These are phyloP conservation scores for Phycodurus eques DNA, from an alignment of 2,113 vertebrate species.

Conservation along the genomic window DNA sequence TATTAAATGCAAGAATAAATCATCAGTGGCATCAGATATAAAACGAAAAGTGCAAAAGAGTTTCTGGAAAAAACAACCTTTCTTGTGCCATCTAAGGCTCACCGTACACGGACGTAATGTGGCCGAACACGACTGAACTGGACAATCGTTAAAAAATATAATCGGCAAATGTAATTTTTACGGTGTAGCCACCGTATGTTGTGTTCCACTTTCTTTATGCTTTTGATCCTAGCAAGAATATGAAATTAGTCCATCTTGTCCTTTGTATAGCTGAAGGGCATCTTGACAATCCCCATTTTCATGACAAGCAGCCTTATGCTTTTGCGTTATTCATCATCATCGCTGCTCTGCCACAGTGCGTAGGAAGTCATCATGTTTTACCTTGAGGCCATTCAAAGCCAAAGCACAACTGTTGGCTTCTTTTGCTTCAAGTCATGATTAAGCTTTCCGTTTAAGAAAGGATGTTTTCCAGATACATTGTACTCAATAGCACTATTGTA, in stretches of 20 bases:
- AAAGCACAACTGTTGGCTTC: conserved; percentile 4
- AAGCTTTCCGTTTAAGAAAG: conserved; percentile 8
- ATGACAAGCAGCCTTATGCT: conserved; percentile 62
- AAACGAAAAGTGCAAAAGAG: too few relatives aligned
- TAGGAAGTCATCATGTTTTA: conserved; percentile 21
- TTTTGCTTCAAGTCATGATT: conserved; percentile 1
- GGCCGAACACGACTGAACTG: background rate
- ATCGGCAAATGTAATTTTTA: background rate
- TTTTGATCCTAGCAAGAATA: conserved; percentile 84
- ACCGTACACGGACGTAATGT: background rate
- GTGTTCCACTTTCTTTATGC: conserved; percentile 83
- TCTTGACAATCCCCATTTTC: conserved; percentile 59
- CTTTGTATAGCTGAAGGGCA: conserved; percentile 82
- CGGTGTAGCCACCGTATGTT: conserved; percentile 7
- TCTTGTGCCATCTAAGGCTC: background rate
- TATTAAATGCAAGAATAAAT: background rate
- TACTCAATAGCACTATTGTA: background rate
- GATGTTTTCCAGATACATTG: background rate
- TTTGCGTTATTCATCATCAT: conserved; percentile 45
- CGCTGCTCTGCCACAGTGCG: conserved; percentile 31
- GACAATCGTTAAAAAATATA: background rate
- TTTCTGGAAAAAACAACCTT: background rate
- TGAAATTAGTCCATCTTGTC: conserved; percentile 78
- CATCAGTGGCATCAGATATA: too few relatives aligned
- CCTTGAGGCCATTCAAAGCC: conserved; percentile 24